Conservation (phyloP, 92 coral and sea anemone genomes). For the Epizoanthus rinbou region DNA sequence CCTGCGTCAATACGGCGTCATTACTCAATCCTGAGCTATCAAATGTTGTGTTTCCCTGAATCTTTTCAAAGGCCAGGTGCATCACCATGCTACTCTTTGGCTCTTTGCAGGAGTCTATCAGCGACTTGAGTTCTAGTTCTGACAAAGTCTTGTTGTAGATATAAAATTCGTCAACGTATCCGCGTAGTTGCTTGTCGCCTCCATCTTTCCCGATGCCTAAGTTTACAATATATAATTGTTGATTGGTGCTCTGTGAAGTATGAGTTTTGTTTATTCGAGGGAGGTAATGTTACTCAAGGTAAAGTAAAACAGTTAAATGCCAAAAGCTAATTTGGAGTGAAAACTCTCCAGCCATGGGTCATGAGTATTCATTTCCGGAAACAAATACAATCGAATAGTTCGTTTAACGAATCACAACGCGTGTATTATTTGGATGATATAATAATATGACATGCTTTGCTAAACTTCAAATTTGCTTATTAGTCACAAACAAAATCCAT, state of each 20-base stretch:
- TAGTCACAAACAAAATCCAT: too few relatives aligned
- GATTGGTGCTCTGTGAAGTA: neutral
- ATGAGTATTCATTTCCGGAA: too few relatives aligned
- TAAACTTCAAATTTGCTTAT: too few relatives aligned
- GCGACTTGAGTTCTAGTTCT: constrained; percentile 69
- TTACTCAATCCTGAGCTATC: constrained; percentile 93
- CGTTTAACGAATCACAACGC: too few relatives aligned
- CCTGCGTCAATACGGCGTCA: constrained; percentile 68
- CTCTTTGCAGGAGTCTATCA: constrained; percentile 73
- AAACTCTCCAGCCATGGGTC: too few relatives aligned
- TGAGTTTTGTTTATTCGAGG: neutral
- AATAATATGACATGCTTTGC: too few relatives aligned
- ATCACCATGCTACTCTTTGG: constrained; percentile 76
- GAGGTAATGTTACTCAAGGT: neutral
- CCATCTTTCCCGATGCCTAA: constrained; percentile 79
- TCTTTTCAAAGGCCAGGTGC: constrained; percentile 88
- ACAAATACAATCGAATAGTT: too few relatives aligned
- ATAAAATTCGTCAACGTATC: constrained; percentile 93
- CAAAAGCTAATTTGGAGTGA: neutral
- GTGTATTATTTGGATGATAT: too few relatives aligned
- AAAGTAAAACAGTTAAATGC: too few relatives aligned
- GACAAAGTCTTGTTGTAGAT: constrained; percentile 86
- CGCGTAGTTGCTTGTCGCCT: constrained; percentile 71
- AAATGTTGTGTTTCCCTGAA: constrained; percentile 57
- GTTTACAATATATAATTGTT: neutral